Evolutionary conservation across 2,888 invertebrate genomes (phyloP), one percentile per base, ranked within the genome.

Genomic region (Ptychoptera albimana): DNA sequence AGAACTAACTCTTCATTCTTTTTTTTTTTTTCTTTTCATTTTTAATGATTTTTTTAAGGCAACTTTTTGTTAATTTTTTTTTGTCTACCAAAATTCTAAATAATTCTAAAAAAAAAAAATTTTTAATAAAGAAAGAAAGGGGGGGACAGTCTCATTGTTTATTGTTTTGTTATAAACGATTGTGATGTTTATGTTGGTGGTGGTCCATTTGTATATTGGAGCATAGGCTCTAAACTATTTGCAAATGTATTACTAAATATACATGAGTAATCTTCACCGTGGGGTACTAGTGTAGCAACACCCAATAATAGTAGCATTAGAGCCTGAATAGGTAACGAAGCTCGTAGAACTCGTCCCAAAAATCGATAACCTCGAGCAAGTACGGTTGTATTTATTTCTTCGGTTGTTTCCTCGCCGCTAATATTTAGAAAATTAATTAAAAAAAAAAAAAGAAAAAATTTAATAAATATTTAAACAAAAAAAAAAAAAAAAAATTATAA

Each of bases 251-350:
- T 88, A 53, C 83, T 76, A 60, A 92, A 75, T 65, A 83, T 82
- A 63, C 91, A 86, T 50, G 79, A 78, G 64, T 82, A 85, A 59
- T 87, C 87, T 57, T 82, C 81, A 66, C 86, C 85, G 51, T 83
- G 78, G 64, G 85, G 81, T 44, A 96, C 85, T 54, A 97, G 72
- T 43, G 92, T 85, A 43, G 94, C 93, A 48, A 91, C 85, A 46
- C 94, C 93, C 57, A 97, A 75, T 55, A 97, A 75, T 49, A 96
- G 73, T 55, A 96, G 74, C 71, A 97, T 83, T 56, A 97, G 70
- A 49, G 92, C 89, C 70, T 97, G 93, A 62, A 97, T 85, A 43
- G 94, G 94, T 52, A 94, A 73, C 15, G 93, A 89, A 44, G 91
- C 86, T 60, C 91, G 76, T 51, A 92, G 77, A 53, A 92, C 92